Base-by-base conservation (phyloP, 2,888 invertebrate species). In the Deilephila elpenor region DNA sequence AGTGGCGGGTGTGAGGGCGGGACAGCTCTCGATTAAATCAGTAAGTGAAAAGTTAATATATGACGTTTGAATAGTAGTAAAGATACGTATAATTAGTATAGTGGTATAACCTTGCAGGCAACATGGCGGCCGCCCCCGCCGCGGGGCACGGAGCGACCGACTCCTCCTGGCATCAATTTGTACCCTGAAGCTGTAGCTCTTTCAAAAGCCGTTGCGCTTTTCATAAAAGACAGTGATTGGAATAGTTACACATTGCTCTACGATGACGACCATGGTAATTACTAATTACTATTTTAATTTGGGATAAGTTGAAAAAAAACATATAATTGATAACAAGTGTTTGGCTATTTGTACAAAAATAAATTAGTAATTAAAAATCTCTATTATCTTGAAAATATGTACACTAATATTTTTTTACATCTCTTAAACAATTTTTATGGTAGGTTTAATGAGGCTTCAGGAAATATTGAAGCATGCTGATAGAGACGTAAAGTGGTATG, bases 401-500 rank as follows among this genome's bases (percentile, higher is more conserved):
- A 32, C 32, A 0, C 32, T 32, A 5, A 32, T 32, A 32, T 32
- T 32, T 32, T 32, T 25, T 2, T 32, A 32, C 32, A 32, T 32
- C 5, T 32, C 4, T 5, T 51, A 19, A 20, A 29, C 19, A 8
- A 53, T 29, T 73, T 11, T 17, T 34, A 59, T 76, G 79, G 14
- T 74, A 90, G 97, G 97, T 75, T 93, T 98, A 59, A 96, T 97
- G 74, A 95, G 97, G 76, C 92, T 98, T 1, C 98, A 98, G 89
- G 97, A 98, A 86, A 95, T 98, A 70, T 92, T 99, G 73, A 97
- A 98, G 89, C 96, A 88, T 85, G 96, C 96, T 72, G 95, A 96
- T 51, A 95, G 97, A 0, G 96, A 96, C 32, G 95, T 97, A 77
- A 96, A 96, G 81, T 96, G 98, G 82, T 95, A 96, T 32, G 96